Base-by-base conservation (phyloP, 2,113 vertebrate genomes). In the Stigmatopora nigra region DNA sequence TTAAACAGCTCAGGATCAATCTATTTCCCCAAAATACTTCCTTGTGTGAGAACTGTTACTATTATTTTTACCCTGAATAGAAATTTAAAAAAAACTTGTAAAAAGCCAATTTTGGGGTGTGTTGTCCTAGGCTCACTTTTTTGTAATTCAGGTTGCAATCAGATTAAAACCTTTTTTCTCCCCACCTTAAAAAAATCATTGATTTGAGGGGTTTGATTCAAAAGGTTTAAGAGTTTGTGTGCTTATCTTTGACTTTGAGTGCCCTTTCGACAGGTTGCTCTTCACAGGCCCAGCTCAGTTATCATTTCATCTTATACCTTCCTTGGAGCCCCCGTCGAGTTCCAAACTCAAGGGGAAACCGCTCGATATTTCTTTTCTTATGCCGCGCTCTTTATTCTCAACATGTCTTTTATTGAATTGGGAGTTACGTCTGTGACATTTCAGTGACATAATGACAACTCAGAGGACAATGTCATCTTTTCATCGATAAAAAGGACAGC, bases 351-450 rank as follows among this genome's bases (percentile, higher is more conserved):
- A 22, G 51, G 51, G 48, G 2, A 66, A 62, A 46, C 31, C 14
- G 47, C 22, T 80, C 15, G 0, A 71, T 80, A 66, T 48, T 73
- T 59, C 31, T 36, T 31, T 81, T 81, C 71, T 77, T 19, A 5
- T 52, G 19, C 41, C 10, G 60, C 62, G 49, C 53, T 52, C 74
- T 78, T 61, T 48, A 53, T 72, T 15, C 3, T 76, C 22, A 56
- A 56, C 11, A 15, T 61, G 48, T 68, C 47, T 31, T 7, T 1
- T 20, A 66, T 55, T 65, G 59, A 65, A 68, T 20, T 64, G 58
- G 20, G 35, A 41, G 38, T 41, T 41, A 10, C 7, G 25, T 69
- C 13, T 48, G 67, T 81, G 80, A 82, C 75, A 83, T 78, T 81
- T 84, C 49, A 69, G 8, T 19, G 58, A 31, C 62, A 68, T 22